Conservation (phyloP, 2,888 invertebrate genomes). For the Macaria liturata region DNA sequence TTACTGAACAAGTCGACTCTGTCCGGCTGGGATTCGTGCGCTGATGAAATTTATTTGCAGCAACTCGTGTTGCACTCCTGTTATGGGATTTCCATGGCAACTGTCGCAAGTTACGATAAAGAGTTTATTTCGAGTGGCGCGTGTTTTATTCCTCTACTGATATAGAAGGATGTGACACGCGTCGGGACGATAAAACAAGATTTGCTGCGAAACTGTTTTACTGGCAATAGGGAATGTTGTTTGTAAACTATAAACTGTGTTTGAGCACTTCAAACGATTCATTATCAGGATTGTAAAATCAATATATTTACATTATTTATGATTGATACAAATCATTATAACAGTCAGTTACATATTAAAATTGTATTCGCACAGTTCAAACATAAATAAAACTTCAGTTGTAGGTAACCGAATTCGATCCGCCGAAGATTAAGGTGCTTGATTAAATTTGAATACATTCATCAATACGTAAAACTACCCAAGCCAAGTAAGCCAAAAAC, state of each 20-base stretch:
- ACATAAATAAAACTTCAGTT: too few relatives aligned
- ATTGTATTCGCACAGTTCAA: too few relatives aligned
- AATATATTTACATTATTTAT: too few relatives aligned
- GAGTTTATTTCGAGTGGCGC: slow-evolving; percentile 26
- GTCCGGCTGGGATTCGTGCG: slow-evolving; percentile 67
- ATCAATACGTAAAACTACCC: too few relatives aligned
- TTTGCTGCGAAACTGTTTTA: slow-evolving; percentile 3
- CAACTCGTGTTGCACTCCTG: slow-evolving; percentile 63
- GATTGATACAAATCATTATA: too few relatives aligned
- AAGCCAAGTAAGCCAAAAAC: too few relatives aligned
- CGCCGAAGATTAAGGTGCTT: too few relatives aligned
- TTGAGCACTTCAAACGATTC: neutral
- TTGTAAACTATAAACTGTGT: slow-evolving; percentile 2
- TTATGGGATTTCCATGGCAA: slow-evolving; percentile 60
- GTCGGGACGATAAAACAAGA: slow-evolving; percentile 6
- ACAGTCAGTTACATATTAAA: too few relatives aligned
- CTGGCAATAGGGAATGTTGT: slow-evolving; percentile 2
- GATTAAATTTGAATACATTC: too few relatives aligned
- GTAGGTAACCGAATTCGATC: too few relatives aligned
- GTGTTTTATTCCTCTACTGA: slow-evolving; percentile 15
- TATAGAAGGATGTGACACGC: slow-evolving; percentile 13
- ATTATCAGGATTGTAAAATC: too few relatives aligned
- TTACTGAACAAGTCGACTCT: slow-evolving; percentile 73
- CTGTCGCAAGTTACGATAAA: slow-evolving; percentile 30
- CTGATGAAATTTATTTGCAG: slow-evolving; percentile 78